Conservation (phyloP, 2,888 invertebrate species). For the Strigamia transsilvanica region DNA sequence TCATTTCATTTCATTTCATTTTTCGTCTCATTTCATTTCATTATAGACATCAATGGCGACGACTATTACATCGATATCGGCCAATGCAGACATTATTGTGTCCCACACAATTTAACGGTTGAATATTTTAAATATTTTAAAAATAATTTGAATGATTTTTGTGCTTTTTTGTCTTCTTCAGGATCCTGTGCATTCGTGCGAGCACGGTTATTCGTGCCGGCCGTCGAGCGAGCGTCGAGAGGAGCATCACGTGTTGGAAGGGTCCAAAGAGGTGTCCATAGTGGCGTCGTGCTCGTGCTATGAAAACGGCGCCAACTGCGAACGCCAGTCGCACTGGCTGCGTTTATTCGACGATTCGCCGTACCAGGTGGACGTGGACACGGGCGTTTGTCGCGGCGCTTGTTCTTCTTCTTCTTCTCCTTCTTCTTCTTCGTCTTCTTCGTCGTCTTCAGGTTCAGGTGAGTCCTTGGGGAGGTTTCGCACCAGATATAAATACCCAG, state of each 20-base stretch:
- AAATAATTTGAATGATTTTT: background rate
- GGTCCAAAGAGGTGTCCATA: constrained; percentile 63
- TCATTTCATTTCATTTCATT: too few species aligned
- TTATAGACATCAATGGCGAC: background rate
- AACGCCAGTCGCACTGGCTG: constrained; percentile 62
- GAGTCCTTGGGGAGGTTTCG: background rate
- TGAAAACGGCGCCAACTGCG: constrained; percentile 61
- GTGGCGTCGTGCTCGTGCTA: constrained; percentile 64
- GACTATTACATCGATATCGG: background rate
- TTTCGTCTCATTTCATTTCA: background rate
- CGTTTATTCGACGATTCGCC: constrained; percentile 65
- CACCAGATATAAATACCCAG: background rate
- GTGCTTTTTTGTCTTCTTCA: background rate
- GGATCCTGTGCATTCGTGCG: constrained; percentile 51
- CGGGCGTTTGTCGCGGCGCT: constrained; percentile 64
- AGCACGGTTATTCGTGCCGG: constrained; percentile 60
- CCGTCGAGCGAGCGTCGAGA: constrained; percentile 63
- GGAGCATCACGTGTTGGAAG: constrained; percentile 64
- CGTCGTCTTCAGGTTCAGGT: constrained; percentile 61
- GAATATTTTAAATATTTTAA: background rate
- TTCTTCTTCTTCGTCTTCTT: too few species aligned
- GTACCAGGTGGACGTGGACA: constrained; percentile 64
- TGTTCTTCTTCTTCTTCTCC: constrained; percentile 59
- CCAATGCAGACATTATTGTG: background rate
- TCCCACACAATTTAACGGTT: background rate